phyloP scores from a whole-genome alignment of 2,888 invertebrate genomes.

The Caenorhabditis sp. region DNA sequence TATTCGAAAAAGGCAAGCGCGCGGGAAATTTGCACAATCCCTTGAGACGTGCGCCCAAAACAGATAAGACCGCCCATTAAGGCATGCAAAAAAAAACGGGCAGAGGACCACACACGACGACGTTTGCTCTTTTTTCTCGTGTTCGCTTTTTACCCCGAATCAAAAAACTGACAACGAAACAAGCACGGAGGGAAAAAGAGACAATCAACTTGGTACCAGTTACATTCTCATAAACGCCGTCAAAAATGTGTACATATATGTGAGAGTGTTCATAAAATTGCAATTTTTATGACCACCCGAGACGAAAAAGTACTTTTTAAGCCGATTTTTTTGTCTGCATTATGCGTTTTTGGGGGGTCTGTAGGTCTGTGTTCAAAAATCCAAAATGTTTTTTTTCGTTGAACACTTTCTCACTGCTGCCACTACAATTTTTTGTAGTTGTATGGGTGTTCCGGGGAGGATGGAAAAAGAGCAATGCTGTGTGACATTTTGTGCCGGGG shows the following conservation, averaged over 20 bases:
- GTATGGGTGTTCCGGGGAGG: neutral
- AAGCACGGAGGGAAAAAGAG: too few species aligned
- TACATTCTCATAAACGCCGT: conserved; percentile 1
- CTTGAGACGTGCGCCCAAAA: neutral
- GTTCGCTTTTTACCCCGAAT: too few species aligned
- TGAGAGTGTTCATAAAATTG: neutral
- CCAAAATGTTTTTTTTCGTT: too few species aligned
- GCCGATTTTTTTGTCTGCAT: neutral
- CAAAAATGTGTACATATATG: neutral
- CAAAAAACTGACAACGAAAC: too few species aligned
- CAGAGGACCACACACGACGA: neutral
- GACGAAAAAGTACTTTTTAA: conserved; percentile 2
- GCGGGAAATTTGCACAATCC: neutral
- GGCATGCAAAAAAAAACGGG: neutral
- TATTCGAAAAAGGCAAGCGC: neutral
- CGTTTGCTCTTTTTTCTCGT: neutral
- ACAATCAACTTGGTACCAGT: conserved; percentile 1
- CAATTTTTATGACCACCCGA: conserved; percentile 1
- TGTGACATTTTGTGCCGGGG: neutral
- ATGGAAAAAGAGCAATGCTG: neutral
- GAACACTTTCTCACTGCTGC: neutral
- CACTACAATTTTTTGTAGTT: neutral
- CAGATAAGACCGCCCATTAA: conserved; percentile 1
- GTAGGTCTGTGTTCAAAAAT: neutral
- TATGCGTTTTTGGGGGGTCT: neutral